These are phyloP conservation scores for Thereva nobilitata DNA, from an alignment of 2,888 invertebrate genomes.

Conservation along the genomic window DNA sequence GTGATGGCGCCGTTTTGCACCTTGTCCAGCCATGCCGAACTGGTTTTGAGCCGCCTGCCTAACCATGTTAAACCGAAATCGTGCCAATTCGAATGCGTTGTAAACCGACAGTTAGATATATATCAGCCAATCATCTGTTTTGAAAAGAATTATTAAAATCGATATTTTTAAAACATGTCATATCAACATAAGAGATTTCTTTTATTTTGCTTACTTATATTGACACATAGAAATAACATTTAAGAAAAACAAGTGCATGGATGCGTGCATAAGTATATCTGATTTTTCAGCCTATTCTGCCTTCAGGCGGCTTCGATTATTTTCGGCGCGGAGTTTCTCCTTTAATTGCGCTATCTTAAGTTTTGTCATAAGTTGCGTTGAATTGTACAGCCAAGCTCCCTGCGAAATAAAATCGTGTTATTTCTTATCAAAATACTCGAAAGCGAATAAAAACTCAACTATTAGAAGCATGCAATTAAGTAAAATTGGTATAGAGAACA, in stretches of 20 bases:
- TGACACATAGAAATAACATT: not conserved
- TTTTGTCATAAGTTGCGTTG: slow-evolving; percentile 84
- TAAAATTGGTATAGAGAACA: slow-evolving; percentile 90
- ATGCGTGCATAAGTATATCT: not conserved
- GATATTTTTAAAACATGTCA: not conserved
- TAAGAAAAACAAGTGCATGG: not conserved
- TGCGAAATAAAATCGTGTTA: slow-evolving; percentile 50
- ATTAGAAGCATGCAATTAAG: slow-evolving; percentile 92
- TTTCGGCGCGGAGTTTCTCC: slow-evolving; percentile 67
- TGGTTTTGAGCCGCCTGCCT: too few species aligned
- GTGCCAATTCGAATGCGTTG: too few species aligned
- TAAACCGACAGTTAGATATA: not conserved
- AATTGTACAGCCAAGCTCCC: slow-evolving; percentile 90
- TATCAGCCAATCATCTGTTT: not conserved
- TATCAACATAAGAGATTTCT: slow-evolving; percentile 6
- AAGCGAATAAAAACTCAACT: slow-evolving; percentile 66
- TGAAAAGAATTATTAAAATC: not conserved
- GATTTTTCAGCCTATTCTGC: slow-evolving; percentile 10
- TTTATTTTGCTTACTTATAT: not conserved
- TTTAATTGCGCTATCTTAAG: slow-evolving; percentile 79
- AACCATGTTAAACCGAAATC: too few species aligned
- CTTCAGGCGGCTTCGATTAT: slow-evolving; percentile 43
- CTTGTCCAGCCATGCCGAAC: too few species aligned
- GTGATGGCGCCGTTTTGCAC: too few species aligned
- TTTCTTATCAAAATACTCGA: not conserved